Evolutionary conservation across 2,888 invertebrate species (phyloP).

Genomic region (Pyrochroa serraticornis): DNA sequence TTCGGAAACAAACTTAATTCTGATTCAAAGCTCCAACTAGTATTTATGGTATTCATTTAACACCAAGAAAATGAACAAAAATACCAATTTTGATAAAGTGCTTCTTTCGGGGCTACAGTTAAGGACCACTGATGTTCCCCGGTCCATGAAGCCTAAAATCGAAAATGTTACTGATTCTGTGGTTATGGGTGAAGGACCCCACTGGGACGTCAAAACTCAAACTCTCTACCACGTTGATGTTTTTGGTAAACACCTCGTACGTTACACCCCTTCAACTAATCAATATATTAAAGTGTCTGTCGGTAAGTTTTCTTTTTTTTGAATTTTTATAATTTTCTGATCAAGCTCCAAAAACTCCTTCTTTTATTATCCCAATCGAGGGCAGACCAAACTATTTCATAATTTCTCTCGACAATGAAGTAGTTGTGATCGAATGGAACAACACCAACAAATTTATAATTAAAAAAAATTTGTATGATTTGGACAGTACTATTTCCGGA

Average conservation of each 20-base stretch:
- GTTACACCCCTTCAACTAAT: conserved; percentile 37
- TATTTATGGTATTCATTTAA: too few species aligned
- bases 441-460: conserved; percentile 60
- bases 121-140: too few species aligned
- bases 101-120: too few species aligned
- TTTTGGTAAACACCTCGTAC: conserved; percentile 37
- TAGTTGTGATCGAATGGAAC: conserved; percentile 68
- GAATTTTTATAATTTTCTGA: conserved; percentile 34
- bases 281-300: conserved; percentile 34
- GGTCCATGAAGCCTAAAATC: conserved; percentile 55
- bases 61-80: too few species aligned
- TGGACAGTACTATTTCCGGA: conserved; percentile 57
- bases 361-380: conserved; percentile 68
- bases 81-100: too few species aligned
- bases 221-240: conserved; percentile 72
- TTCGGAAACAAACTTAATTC: too few species aligned
- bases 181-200: conserved; percentile 72
- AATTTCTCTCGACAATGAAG: conserved; percentile 63
- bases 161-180: conserved; percentile 59
- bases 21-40: too few species aligned
- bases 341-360: conserved; percentile 32
- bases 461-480: conserved; percentile 59
- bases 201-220: conserved; percentile 68
- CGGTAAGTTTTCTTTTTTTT: conserved; percentile 34
- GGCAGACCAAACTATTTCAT: conserved; percentile 65